These are phyloP conservation scores for Lasioglossum morio DNA, from an alignment of 2,888 invertebrate genomes.

Conservation along the genomic window DNA sequence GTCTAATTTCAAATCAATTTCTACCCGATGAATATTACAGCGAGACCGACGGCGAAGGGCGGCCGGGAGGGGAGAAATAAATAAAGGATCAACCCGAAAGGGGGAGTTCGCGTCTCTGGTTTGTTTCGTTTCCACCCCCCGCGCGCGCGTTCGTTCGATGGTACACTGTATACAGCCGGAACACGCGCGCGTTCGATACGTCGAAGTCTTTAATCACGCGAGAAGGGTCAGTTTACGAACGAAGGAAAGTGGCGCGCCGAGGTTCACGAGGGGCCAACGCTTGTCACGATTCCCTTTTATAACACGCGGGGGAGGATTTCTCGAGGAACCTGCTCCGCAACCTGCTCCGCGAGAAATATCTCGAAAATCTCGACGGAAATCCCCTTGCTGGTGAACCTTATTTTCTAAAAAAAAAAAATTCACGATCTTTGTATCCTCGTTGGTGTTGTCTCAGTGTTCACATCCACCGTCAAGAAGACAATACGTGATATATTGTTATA, in stretches of 20 bases:
- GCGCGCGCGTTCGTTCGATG: constrained; percentile 9
- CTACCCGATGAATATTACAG: constrained; percentile 83
- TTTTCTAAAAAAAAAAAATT: neutral
- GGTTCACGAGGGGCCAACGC: constrained; percentile 50
- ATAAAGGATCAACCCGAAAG: constrained; percentile 77
- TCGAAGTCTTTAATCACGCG: constrained; percentile 74
- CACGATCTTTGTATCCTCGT: neutral
- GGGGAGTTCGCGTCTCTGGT: constrained; percentile 41
- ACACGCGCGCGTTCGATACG: constrained; percentile 68
- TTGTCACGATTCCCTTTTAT: constrained; percentile 57
- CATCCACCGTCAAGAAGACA: too few relatives aligned
- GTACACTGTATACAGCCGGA: constrained; percentile 29
- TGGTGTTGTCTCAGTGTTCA: too few relatives aligned
- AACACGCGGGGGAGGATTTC: neutral
- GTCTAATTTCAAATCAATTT: constrained; percentile 83
- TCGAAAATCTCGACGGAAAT: neutral
- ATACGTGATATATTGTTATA: too few relatives aligned
- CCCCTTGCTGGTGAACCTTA: neutral
- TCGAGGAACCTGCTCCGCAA: neutral
- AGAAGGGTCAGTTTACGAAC: constrained; percentile 62
- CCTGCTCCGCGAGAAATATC: neutral
- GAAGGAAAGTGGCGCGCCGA: constrained; percentile 54
- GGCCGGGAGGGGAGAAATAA: constrained; percentile 74
- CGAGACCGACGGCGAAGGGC: constrained; percentile 52
- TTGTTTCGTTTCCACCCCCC: constrained; percentile 17